Percentiles rank a stretch among this genome's conserved stretches.
phyloP scores from a whole-genome alignment of 2,797 vertebrate species.

The Pipistrellus kuhlii region DNA sequence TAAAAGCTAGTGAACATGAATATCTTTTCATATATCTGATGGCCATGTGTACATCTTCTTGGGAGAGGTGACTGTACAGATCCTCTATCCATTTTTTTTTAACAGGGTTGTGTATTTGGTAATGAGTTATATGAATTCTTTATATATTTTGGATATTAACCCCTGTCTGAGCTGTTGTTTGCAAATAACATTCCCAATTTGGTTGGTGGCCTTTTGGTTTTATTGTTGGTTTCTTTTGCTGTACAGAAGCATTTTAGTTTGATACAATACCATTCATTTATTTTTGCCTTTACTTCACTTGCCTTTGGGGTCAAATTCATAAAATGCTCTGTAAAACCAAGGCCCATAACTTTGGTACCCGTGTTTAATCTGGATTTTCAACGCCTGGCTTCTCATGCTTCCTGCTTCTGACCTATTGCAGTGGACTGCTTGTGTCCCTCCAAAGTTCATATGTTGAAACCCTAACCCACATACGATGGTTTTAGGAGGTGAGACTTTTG shows the following conservation, averaged over 20 bases:
- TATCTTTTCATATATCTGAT: neutral
- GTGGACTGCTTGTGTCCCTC: neutral
- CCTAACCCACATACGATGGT: neutral
- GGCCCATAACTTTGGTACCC: neutral
- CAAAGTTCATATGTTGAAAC: neutral
- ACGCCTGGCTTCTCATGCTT: neutral
- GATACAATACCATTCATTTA: neutral
- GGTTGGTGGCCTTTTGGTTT: neutral
- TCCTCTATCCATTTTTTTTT: neutral
- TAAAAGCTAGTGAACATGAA: neutral
- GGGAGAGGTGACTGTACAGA: neutral
- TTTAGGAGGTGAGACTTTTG: neutral
- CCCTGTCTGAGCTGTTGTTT: neutral
- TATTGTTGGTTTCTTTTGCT: neutral
- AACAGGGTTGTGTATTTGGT: neutral
- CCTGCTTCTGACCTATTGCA: neutral
- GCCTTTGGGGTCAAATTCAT: neutral
- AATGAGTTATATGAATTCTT: neutral
- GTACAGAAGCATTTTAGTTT: neutral
- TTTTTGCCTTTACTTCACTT: neutral
- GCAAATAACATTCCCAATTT: neutral
- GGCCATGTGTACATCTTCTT: neutral
- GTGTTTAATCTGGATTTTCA: neutral
- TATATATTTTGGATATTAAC: neutral
- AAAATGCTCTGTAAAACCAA: neutral